Conservation (phyloP, 2,888 invertebrate genomes). For the Oscheius sp. region DNA sequence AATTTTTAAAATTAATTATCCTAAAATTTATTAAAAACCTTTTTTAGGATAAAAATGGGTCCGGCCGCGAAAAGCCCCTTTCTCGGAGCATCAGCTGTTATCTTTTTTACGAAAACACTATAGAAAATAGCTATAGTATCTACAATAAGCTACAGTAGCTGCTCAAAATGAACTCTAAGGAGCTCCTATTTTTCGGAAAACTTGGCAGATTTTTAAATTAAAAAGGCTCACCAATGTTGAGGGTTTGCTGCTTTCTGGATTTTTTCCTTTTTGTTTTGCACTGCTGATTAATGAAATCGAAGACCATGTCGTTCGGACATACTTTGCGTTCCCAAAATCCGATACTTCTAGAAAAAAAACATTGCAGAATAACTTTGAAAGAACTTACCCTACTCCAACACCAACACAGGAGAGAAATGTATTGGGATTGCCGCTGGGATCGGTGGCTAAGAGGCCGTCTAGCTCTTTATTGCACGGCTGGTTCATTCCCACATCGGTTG, state of each 20-base stretch:
- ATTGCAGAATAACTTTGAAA: neutral
- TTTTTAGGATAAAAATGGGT: no score
- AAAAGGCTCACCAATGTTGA: conserved; percentile 62
- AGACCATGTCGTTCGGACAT: conserved; percentile 66
- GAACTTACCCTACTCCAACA: conserved; percentile 60
- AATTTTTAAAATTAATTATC: no score
- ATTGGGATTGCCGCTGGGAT: conserved; percentile 61
- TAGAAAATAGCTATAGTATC: no score
- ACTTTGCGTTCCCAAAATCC: conserved; percentile 66
- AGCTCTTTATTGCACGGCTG: conserved; percentile 64
- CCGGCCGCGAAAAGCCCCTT: no score
- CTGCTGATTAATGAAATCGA: conserved; percentile 68
- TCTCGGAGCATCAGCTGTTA: no score
- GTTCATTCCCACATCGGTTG: conserved; percentile 48
- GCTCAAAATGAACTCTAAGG: no score
- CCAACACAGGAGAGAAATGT: conserved; percentile 64
- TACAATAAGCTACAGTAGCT: no score
- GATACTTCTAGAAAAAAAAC: conserved; percentile 42
- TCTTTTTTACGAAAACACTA: no score
- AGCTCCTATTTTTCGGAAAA: no score
- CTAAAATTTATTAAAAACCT: no score
- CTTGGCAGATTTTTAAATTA: neutral
- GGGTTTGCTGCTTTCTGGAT: conserved; percentile 52
- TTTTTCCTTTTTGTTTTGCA: conserved; percentile 56
- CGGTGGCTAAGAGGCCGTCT: conserved; percentile 62